Evolutionary conservation across 2,113 vertebrate species (phyloP).

Genomic region (Ceyx margarethae): DNA sequence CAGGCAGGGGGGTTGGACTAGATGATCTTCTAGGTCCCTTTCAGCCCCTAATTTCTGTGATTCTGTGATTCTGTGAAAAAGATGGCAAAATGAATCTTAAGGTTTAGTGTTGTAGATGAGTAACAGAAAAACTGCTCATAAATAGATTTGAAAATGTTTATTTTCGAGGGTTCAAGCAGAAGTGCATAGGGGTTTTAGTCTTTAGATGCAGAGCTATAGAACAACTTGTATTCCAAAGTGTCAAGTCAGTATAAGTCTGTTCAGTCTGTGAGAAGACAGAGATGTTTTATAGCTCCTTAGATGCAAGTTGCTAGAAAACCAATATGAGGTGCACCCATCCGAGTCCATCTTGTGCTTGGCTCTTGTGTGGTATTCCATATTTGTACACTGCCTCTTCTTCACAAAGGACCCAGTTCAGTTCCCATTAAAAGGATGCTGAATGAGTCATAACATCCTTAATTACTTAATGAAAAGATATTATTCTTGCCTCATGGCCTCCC

Average conservation of each 20-base stretch:
- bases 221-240: not conserved
- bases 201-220: not conserved
- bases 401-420: not conserved
- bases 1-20: no score
- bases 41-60: no score
- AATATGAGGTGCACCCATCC: rapidly evolving
- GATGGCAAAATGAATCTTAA: slow-evolving; percentile 44
- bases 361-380: not conserved
- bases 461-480: not conserved
- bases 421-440: not conserved
- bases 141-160: slow-evolving; percentile 35
- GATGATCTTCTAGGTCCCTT: no score
- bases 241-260: not conserved
- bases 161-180: not conserved
- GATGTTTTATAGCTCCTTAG: not conserved
- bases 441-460: not conserved
- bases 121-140: slow-evolving; percentile 13
- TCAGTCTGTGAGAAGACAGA: not conserved
- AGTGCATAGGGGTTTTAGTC: not conserved
- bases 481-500: not conserved
- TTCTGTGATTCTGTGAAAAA: no score
- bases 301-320: not conserved
- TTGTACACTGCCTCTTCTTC: not conserved
- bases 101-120: slow-evolving; percentile 31
- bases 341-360: not conserved